Base-by-base conservation (phyloP, 2,113 vertebrate species). In the Scalopus aquaticus region DNA sequence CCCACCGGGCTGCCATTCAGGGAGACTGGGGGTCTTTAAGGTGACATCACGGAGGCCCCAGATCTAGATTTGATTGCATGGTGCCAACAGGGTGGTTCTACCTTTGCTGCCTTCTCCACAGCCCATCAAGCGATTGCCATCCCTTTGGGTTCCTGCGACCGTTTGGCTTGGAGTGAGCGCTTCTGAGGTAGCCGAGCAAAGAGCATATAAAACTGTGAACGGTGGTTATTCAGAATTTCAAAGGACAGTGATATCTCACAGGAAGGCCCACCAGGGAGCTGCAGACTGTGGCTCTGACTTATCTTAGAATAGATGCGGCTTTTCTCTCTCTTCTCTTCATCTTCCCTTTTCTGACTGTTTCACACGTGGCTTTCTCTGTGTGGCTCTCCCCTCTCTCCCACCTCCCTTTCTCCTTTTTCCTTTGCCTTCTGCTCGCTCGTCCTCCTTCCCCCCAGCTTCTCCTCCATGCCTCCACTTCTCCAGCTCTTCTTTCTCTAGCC, bases 1-100 rank as follows among this genome's bases (percentile, higher is more conserved):
- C 26, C 46, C 42, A 0, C 2, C 0, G 13, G 20, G 7, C 15
- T 0, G 15, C 84, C 73, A 1, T 20, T 2, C 0, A 0, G 3
- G n/a, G 51, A 9, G 8, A 17, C n/a, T 9, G 3, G 30, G 24
- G 54, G 20, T 80, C 81, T 51, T 82, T 49, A 5, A 26, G 56
- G 58, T 65, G 76, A 77, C 28, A 6, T 8, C 22, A 1, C 9
- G 9, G 69, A 42, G 54, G 30, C 30, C 62, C 65, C 69, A 9
- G 2, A 10, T 9, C 60, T 15, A 12, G 32, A 26, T 42, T 89
- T 49, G 72, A 19, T 65, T 77, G 37, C 15, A 0, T 42, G 28
- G 20, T 79, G 72, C 42, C 35, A 13, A 1, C 1, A 15, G 77
- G 67, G 46, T 69, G 44, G 8, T 28, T 70, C 81, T 39, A 5